phyloP scores from a whole-genome alignment of 2,888 invertebrate species.

The Parochlus steinenii region DNA sequence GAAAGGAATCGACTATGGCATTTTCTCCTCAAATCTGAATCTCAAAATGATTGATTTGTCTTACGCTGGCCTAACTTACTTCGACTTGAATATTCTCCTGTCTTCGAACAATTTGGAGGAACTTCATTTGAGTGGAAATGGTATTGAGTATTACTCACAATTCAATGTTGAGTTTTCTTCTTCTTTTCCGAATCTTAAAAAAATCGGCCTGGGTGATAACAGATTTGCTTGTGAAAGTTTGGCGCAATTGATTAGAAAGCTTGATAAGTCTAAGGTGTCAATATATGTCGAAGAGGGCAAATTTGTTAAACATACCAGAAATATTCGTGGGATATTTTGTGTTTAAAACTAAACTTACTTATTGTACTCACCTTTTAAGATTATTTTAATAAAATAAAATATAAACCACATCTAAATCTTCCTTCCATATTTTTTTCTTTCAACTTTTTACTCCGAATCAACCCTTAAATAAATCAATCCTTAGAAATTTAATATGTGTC shows the following conservation, averaged over 20 bases:
- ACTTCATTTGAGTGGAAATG: conserved; percentile 6
- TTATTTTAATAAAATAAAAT: too few species aligned
- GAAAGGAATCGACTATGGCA: conserved; percentile 6
- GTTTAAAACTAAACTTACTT: too few species aligned
- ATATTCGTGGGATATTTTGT: conserved; percentile 5
- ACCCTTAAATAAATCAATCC: too few species aligned
- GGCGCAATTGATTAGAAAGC: conserved; percentile 1
- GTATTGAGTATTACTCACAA: conserved; percentile 2
- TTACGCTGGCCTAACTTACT: conserved; percentile 5
- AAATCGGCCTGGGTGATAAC: conserved; percentile 1
- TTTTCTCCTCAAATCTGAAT: conserved; percentile 5
- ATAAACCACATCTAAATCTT: too few species aligned
- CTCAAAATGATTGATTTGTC: conserved; percentile 7
- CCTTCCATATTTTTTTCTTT: too few species aligned
- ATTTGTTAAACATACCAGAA: conserved; percentile 6
- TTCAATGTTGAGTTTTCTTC: not conserved
- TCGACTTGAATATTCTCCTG: conserved; percentile 3
- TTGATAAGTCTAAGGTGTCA: conserved; percentile 1
- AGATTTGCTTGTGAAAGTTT: conserved; percentile 7
- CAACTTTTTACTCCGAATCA: too few species aligned
- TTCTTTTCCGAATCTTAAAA: not conserved
- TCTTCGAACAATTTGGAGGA: not conserved
- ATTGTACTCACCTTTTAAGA: too few species aligned
- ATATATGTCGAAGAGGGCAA: conserved; percentile 1
- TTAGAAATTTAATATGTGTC: too few species aligned